Conservation (phyloP, 1,140 invertebrate species). For the Metaphire vulgaris region DNA sequence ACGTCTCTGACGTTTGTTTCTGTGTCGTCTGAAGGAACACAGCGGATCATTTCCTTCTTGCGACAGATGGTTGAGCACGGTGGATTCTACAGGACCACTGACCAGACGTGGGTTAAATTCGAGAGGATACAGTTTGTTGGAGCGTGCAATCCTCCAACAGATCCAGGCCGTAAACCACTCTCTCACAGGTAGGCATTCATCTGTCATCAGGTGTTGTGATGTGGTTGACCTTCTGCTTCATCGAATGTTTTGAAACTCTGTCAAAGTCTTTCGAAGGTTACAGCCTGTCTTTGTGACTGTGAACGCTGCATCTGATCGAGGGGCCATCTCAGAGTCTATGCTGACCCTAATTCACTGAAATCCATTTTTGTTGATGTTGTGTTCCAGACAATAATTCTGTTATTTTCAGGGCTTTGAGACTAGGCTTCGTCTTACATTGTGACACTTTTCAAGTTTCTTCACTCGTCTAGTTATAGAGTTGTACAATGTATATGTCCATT, state of each 20-base stretch:
- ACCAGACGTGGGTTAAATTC: slow-evolving; percentile 92
- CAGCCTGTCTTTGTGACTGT: too few relatives aligned
- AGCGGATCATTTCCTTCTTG: slow-evolving; percentile 96
- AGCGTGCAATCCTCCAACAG: slow-evolving; percentile 98
- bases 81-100: slow-evolving; percentile 75
- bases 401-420: too few relatives aligned
- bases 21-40: slow-evolving; percentile 60
- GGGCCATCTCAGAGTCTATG: too few relatives aligned
- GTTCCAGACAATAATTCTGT: too few relatives aligned
- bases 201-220: too few relatives aligned
- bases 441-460: too few relatives aligned
- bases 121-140: slow-evolving; percentile 99
- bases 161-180: slow-evolving; percentile 95
- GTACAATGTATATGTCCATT: too few relatives aligned
- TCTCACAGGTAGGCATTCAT: slow-evolving; percentile 69
- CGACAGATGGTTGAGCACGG: slow-evolving; percentile 92
- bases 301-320: too few relatives aligned
- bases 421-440: too few relatives aligned
- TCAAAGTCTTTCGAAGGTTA: neutral
- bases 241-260: neutral
- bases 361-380: too few relatives aligned
- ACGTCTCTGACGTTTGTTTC: neutral
- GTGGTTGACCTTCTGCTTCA: neutral
- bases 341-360: too few relatives aligned
- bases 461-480: too few relatives aligned